Evolutionary conservation across 2,797 vertebrate genomes (phyloP).

Genomic region (Buphagus erythrorhynchus): DNA sequence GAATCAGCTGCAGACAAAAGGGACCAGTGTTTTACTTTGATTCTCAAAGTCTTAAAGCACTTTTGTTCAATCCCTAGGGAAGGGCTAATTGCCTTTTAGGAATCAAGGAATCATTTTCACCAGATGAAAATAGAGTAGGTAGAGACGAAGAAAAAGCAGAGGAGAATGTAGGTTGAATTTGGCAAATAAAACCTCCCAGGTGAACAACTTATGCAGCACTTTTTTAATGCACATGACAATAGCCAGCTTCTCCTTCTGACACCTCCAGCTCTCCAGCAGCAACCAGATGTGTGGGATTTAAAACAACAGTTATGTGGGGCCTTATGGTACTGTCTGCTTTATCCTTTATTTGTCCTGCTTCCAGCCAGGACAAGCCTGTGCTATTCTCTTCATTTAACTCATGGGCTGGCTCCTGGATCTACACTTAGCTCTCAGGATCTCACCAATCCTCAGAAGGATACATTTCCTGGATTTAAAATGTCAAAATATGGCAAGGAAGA

Average conservation of each 20-base stretch:
- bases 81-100: background rate
- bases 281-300: background rate
- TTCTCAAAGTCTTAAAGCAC: background rate
- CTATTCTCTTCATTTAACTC: background rate
- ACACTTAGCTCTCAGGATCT: background rate
- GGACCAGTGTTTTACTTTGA: background rate
- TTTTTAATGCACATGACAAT: background rate
- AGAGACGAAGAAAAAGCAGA: background rate
- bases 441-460: background rate
- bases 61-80: background rate
- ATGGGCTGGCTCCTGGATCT: background rate
- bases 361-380: background rate
- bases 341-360: background rate
- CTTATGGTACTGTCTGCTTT: background rate
- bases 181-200: background rate
- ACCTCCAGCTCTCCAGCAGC: background rate
- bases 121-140: background rate
- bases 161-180: background rate
- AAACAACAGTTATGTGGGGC: background rate
- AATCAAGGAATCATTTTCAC: background rate
- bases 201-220: background rate
- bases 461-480: background rate
- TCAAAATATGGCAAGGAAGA: background rate
- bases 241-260: background rate
- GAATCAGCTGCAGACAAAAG: background rate